Evolutionary conservation across 2,797 vertebrate species (phyloP).

Genomic region (Scyliorhinus canicula): DNA sequence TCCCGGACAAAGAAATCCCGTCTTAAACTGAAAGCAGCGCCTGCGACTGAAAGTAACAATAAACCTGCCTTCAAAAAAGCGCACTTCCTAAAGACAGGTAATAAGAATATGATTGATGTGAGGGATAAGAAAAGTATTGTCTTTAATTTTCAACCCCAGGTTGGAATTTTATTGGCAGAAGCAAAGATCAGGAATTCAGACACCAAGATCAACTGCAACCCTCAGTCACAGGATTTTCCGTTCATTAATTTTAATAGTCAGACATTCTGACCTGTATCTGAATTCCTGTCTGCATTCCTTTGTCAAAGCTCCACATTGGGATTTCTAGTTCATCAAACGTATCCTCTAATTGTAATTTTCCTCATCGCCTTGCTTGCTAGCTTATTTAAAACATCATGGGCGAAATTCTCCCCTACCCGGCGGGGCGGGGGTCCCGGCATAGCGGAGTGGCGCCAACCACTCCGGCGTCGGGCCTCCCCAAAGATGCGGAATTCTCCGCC

Average conservation of each 20-base stretch:
- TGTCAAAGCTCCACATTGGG: neutral
- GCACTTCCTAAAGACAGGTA: slow-evolving; percentile 51
- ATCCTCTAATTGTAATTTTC: neutral
- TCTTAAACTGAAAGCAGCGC: slow-evolving; percentile 54
- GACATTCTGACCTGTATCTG: neutral
- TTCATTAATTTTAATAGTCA: neutral
- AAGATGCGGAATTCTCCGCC: too few species aligned
- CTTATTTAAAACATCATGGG: neutral
- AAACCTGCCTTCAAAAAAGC: slow-evolving; percentile 48
- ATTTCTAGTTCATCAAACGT: neutral
- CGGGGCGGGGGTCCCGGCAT: too few species aligned
- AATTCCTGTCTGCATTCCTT: neutral
- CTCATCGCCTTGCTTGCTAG: neutral
- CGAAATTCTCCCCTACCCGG: too few species aligned
- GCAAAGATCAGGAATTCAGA: neutral
- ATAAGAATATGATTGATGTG: neutral
- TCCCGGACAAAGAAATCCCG: slow-evolving; percentile 61
- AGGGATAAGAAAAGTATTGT: neutral
- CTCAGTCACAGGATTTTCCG: neutral
- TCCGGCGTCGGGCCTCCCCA: too few species aligned
- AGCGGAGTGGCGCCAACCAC: too few species aligned
- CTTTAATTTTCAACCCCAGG: neutral
- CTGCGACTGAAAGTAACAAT: slow-evolving; percentile 48
- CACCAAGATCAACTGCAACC: neutral
- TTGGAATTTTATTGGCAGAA: neutral